Evolutionary conservation across 2,888 invertebrate species (phyloP).

Genomic region (Acronicta alni): DNA sequence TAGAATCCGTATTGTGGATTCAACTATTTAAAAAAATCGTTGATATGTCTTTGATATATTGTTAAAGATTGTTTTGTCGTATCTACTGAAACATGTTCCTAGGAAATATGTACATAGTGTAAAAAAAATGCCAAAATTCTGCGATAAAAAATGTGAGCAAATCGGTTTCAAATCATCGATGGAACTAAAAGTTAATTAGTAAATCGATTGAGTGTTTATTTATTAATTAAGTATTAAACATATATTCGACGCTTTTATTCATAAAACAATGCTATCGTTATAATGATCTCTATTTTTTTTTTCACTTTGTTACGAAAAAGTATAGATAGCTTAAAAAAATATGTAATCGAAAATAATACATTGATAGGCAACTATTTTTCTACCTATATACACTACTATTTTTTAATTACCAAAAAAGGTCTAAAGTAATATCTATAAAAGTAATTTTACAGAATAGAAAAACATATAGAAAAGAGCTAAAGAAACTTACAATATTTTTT

Average conservation of each 20-base stretch:
- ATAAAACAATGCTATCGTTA: slow-evolving; percentile 10
- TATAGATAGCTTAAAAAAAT: neutral
- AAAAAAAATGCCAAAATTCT: slow-evolving; percentile 2
- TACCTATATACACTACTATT: neutral
- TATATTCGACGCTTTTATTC: slow-evolving; percentile 8
- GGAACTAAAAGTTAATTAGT: neutral
- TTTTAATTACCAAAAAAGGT: too few species aligned
- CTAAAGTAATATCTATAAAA: too few species aligned
- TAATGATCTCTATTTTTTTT: slow-evolving; percentile 35
- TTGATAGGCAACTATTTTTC: slow-evolving; percentile 10
- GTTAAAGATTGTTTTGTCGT: slow-evolving; percentile 1
- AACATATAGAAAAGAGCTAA: too few species aligned
- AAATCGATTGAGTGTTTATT: slow-evolving; percentile 5
- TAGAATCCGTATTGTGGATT: neutral
- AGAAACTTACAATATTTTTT: too few species aligned
- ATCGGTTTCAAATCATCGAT: neutral
- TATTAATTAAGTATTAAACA: neutral
- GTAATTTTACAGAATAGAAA: too few species aligned
- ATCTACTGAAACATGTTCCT: slow-evolving; percentile 35
- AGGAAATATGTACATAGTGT: slow-evolving; percentile 36
- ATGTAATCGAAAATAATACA: neutral
- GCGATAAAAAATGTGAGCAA: neutral
- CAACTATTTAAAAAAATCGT: neutral
- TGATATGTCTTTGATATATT: neutral
- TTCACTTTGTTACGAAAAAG: slow-evolving; percentile 5